Base-by-base conservation (phyloP, 2,113 vertebrate genomes). In the Sisor rabdophorus region DNA sequence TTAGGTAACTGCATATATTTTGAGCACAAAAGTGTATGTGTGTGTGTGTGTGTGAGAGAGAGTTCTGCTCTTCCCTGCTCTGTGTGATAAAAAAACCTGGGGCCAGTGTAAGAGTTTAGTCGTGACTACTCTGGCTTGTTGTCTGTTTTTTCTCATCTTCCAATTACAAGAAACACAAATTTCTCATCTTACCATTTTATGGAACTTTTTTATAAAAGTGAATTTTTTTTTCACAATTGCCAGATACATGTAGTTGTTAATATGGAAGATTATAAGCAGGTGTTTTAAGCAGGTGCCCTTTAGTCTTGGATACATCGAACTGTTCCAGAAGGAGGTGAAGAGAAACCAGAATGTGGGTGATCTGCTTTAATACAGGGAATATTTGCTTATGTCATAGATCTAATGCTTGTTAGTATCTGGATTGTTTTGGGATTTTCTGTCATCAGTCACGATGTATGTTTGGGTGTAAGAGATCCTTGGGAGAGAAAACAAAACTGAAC, bases 271-370 rank as follows among this genome's bases (percentile, higher is more conserved):
- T 64, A 78, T 70, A n/a, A 68, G 78, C 79, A 87, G 74, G 50
- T 82, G 22, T 81, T 79, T 24, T 36, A 83, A 44, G 74, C 61
- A 70, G n/a, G n/a, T n/a, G 53, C 75, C 82, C 52, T 72, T 75
- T 79, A 88, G 81, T 54, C 81, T 88, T 75, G 87, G 79, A 80
- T 91, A 89, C 77, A 87, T 88, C 69, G 77, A 91, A 83, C 86
- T 89, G 53, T 84, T 91, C 19, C 85, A 89, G 84, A 85, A 88
- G 55, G 85, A 88, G 36, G 81, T 90, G 53, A 83, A 79, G 69
- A 90, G 81, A 79, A 90, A 75, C 3, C 80, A 75, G 72, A 64
- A 80, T 6, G 86, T 88, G 76, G 85, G 91, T 91, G 56, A 73
- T 50, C 3, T 28, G 22, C 4, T 52, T 9, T 8, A 2, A 6